Conservation (phyloP, 1,140 invertebrate genomes). For the Anastrepha ludens region DNA sequence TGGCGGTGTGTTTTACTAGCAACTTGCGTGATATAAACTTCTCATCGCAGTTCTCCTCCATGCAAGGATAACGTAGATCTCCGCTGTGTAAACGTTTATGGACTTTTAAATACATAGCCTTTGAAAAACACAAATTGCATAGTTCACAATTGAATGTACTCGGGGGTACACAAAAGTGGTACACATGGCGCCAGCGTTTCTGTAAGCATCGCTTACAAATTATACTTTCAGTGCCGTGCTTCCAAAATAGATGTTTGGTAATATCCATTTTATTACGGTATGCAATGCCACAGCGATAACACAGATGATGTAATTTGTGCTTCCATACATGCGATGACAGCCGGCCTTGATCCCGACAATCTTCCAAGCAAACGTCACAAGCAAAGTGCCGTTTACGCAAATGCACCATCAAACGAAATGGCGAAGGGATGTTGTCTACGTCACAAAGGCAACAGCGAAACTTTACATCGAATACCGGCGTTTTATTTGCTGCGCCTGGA, state of each 20-base stretch:
- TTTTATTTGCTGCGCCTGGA: conserved; percentile 81
- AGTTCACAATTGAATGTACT: conserved; percentile 85
- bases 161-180: conserved; percentile 90
- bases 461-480: conserved; percentile 76
- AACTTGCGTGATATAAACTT: conserved; percentile 89
- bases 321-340: conserved; percentile 91
- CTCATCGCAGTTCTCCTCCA: conserved; percentile 80
- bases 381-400: conserved; percentile 86
- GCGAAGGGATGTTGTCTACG: conserved; percentile 83
- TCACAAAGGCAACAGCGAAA: conserved; percentile 86
- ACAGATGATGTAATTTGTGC: conserved; percentile 89
- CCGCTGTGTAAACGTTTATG: conserved; percentile 85
- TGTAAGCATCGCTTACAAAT: conserved; percentile 88
- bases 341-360: conserved; percentile 82
- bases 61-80: conserved; percentile 83
- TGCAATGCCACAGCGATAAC: conserved; percentile 88
- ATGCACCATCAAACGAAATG: conserved; percentile 90
- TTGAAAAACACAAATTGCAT: conserved; percentile 83
- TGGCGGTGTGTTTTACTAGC: conserved; percentile 80
- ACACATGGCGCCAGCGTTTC: conserved; percentile 92
- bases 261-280: conserved; percentile 91
- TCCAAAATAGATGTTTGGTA: conserved; percentile 91
- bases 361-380: conserved; percentile 89
- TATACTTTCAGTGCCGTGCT: conserved; percentile 91
- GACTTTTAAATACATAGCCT: conserved; percentile 86